These are phyloP conservation scores for Pyrocoelia pectoralis DNA, from an alignment of 2,888 invertebrate species.

Conservation along the genomic window DNA sequence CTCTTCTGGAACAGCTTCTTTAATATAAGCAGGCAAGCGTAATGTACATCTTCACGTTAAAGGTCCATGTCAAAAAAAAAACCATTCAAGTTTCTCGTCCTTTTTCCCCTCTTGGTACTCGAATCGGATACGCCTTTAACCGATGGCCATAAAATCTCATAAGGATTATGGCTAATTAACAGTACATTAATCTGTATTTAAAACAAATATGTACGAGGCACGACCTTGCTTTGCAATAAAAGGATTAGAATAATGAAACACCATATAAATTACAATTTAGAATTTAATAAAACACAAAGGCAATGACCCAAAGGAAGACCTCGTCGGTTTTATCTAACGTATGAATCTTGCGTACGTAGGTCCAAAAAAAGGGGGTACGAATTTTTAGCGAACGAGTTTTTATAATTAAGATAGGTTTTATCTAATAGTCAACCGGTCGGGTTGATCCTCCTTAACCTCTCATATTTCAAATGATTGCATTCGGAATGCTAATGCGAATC, in stretches of 20 bases:
- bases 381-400: slow-evolving; percentile 1
- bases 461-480: background rate
- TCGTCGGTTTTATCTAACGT: background rate
- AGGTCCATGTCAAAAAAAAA: no score
- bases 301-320: background rate
- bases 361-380: background rate
- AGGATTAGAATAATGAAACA: background rate
- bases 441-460: background rate
- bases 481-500: slow-evolving; percentile 4
- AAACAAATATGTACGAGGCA: background rate
- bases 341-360: background rate
- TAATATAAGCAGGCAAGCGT: slow-evolving; percentile 23
- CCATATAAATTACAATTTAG: background rate
- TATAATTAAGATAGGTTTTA: slow-evolving; percentile 1
- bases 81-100: no score
- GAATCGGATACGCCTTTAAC: background rate
- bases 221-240: slow-evolving; percentile 1
- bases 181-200: no score
- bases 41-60: background rate
- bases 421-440: background rate
- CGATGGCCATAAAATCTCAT: background rate
- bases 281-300: background rate
- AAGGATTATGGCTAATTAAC: background rate
- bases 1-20: slow-evolving; percentile 27
- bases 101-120: no score